Percentiles rank a stretch among this genome's conserved stretches.
These are phyloP conservation scores for Aphelocoma californica DNA, from an alignment of 2,797 vertebrate genomes.

Conservation along the genomic window DNA sequence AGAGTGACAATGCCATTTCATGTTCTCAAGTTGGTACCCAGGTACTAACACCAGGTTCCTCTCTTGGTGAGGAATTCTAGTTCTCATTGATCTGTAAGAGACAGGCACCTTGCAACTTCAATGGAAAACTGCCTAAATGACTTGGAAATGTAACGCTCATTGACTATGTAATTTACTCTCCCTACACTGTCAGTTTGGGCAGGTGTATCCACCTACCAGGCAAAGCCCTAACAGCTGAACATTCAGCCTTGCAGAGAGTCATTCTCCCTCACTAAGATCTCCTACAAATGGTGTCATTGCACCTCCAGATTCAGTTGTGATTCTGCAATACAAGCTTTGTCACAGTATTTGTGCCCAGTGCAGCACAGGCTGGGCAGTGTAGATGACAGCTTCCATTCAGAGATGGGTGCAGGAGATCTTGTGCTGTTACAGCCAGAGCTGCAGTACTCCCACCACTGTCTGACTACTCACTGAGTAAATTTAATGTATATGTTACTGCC, in stretches of 20 bases:
- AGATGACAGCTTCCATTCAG: background rate
- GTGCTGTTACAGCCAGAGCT: background rate
- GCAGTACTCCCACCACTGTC: background rate
- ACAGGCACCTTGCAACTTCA: background rate
- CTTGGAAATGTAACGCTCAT: background rate
- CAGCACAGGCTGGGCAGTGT: background rate
- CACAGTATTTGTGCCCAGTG: background rate
- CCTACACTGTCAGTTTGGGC: background rate
- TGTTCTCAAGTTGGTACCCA: background rate
- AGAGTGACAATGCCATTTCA: background rate
- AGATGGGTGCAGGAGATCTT: background rate
- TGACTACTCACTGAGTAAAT: background rate
- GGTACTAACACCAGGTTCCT: background rate
- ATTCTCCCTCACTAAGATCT: background rate
- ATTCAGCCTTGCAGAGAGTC: background rate
- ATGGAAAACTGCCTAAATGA: background rate
- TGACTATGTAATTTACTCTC: background rate
- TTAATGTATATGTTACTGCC: background rate
- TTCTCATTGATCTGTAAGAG: background rate
- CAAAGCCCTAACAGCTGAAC: background rate
- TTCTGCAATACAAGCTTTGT: background rate
- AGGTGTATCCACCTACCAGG: background rate
- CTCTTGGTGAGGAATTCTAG: background rate
- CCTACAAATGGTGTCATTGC: background rate
- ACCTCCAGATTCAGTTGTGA: background rate